Conservation (phyloP, 2,797 vertebrate species). For the Periparus ater region DNA sequence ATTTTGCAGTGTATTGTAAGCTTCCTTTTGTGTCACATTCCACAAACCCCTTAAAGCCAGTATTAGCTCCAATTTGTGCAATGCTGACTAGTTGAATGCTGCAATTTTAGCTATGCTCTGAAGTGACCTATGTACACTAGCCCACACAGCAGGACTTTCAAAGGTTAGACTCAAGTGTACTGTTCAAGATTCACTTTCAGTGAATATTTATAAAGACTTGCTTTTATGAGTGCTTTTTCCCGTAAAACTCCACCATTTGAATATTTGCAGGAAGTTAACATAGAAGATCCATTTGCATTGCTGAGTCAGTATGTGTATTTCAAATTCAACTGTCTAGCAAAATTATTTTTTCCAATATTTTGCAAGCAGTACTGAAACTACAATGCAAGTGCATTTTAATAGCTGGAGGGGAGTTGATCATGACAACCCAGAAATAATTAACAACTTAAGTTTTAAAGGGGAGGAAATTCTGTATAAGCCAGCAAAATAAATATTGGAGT, state of each 20-base stretch:
- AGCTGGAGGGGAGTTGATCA: slow-evolving; percentile 53
- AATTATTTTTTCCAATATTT: slow-evolving; percentile 49
- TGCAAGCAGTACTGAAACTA: slow-evolving; percentile 63
- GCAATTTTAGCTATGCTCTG: not conserved
- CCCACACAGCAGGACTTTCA: not conserved
- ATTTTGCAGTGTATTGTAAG: not conserved
- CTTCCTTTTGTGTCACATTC: not conserved
- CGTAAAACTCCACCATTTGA: slow-evolving; percentile 18
- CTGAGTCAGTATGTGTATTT: slow-evolving; percentile 47
- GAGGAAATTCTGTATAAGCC: slow-evolving; percentile 65
- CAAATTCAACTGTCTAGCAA: slow-evolving; percentile 45
- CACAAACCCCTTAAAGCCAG: not conserved
- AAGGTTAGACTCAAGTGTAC: slow-evolving; percentile 26
- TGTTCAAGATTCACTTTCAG: slow-evolving; percentile 22
- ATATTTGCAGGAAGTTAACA: slow-evolving; percentile 55
- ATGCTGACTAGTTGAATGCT: not conserved
- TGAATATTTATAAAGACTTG: slow-evolving; percentile 19
- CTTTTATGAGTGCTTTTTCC: slow-evolving; percentile 23
- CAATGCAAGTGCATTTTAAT: slow-evolving; percentile 63
- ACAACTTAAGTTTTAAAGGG: slow-evolving; percentile 59
- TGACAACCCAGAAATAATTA: slow-evolving; percentile 70
- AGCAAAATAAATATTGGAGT: slow-evolving; percentile 70
- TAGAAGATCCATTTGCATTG: slow-evolving; percentile 43
- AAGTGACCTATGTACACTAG: not conserved
- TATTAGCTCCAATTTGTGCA: not conserved